Evolutionary conservation across 2,888 invertebrate genomes (phyloP), one percentile per base, ranked within the genome.

Genomic region (Electrophaes corylata): DNA sequence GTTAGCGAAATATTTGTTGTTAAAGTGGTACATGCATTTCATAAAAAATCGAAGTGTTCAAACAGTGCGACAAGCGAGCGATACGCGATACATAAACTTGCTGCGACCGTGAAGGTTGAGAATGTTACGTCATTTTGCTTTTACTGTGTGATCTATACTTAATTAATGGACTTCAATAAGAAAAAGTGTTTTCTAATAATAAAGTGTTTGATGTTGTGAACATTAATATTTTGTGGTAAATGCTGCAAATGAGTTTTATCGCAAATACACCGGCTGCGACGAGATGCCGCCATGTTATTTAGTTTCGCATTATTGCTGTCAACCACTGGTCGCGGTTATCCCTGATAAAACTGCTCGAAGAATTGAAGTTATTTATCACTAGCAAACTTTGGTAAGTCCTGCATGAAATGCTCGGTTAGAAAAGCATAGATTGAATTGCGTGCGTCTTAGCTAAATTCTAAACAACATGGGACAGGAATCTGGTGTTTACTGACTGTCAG

Each of bases 81-180:
- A 77, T 76, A 29, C 26, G 26, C 26, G 26, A 29, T 29, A 29
- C 26, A 6, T 26, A 80, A 71, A 78, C 74, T 77, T 86, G 83
- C 84, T 85, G 89, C 90, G 91, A 88, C 89, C 89, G 90, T 91
- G 91, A 91, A 91, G 91, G 90, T 90, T 91, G 88, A 90, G 88
- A 88, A 86, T 91, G 91, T 91, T 91, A 91, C 91, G 91, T 91
- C 91, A 91, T 89, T 91, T 90, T 82, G 81, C 79, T 79, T 84
- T 79, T 84, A 83, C 83, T 88, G 86, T 82, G 85, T 89, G 86
- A 79, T 89, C 77, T 75, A 82, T 80, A 87, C 81, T 73, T 77
- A 81, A 73, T 75, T 83, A 82, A 77, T 84, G 83, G 79, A 75
- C 66, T 72, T 77, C 71, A 73, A 64, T 71, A 76, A 73, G 75